Evolutionary conservation across 2,113 vertebrate species (phyloP), one percentile per base, ranked within the genome.

Genomic region (Dasyornis broadbenti): DNA sequence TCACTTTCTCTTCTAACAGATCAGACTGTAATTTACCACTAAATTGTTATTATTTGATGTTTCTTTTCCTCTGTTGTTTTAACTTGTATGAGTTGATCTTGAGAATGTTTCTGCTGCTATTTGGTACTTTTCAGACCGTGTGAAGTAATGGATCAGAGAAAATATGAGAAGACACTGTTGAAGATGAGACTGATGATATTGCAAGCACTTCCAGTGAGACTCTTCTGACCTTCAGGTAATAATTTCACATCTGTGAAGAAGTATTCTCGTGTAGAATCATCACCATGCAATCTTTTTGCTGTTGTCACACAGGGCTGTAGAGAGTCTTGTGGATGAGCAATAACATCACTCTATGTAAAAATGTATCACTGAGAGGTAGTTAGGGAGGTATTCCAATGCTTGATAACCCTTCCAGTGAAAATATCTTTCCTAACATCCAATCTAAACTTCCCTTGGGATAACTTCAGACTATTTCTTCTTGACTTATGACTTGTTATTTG

Each of bases 301-400:
- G 4, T 63, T 81, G 20, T 8, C 4, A 2, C 23, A 26, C 33
- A 50, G 22, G 13, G 5, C 22, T 15, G 16, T 12, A 57, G 17
- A n/a, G 4, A 0, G 0, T 24, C 16, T 15, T 76, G 9, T 16
- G 26, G 28, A 53, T 75, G 39, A 59, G 8, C 17, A 49, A 3
- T 44, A 72, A 37, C 9, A 22, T 15, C 33, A 14, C 6, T 64
- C 13, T 60, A 5, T 1, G 1, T 59, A 26, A 57, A 69, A 72
- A 64, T 11, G 1, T 56, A 26, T 72, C 16, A 19, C 10, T 68
- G 42, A 69, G 17, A 70, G 3, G 3, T 42, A 40, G 13, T 33
- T 76, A 69, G n/a, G n/a, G n/a, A n/a, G n/a, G n/a, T 54, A 6
- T 56, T 50, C 24, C 24, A 39, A 16, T 27, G 27, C 9, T 56